Conservation (phyloP, 2,888 invertebrate species). For the Synergus itoensis region DNA sequence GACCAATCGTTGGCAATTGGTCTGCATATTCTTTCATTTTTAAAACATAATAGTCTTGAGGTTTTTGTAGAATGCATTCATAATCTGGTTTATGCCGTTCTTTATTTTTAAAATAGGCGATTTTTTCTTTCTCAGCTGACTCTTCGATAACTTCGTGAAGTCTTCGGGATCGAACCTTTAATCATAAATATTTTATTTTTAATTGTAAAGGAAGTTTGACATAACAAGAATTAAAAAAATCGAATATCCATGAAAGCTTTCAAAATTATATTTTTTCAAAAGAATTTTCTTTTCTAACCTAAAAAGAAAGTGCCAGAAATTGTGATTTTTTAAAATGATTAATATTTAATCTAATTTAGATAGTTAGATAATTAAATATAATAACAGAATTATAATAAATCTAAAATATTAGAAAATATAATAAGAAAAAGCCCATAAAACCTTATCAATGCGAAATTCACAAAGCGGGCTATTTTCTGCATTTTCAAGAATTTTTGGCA, state of each 20-base stretch:
- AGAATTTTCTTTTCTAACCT: too few relatives aligned
- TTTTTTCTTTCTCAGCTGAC: slow-evolving; percentile 54
- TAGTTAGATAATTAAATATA: background rate
- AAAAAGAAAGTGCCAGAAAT: background rate
- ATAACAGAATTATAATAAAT: background rate
- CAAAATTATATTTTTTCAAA: too few relatives aligned
- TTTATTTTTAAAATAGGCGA: slow-evolving; percentile 46
- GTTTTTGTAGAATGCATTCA: slow-evolving; percentile 55
- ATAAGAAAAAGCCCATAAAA: slow-evolving; percentile 24
- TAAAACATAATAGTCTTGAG: slow-evolving; percentile 56
- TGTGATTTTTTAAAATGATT: background rate
- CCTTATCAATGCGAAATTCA: slow-evolving; percentile 58
- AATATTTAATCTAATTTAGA: background rate
- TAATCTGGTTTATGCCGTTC: slow-evolving; percentile 46
- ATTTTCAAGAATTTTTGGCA: slow-evolving; percentile 44
- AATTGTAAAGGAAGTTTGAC: too few relatives aligned
- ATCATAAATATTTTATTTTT: slow-evolving; percentile 29
- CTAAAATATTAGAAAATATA: background rate
- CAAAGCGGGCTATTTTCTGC: slow-evolving; percentile 52
- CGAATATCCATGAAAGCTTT: too few relatives aligned
- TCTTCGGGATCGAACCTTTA: slow-evolving; percentile 54
- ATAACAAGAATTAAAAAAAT: too few relatives aligned
- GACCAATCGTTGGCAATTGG: slow-evolving; percentile 59
- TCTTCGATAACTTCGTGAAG: slow-evolving; percentile 56
- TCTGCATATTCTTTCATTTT: slow-evolving; percentile 66